These are phyloP conservation scores for Eulemur albifrons DNA, from an alignment of 2,797 vertebrate genomes.

Conservation along the genomic window DNA sequence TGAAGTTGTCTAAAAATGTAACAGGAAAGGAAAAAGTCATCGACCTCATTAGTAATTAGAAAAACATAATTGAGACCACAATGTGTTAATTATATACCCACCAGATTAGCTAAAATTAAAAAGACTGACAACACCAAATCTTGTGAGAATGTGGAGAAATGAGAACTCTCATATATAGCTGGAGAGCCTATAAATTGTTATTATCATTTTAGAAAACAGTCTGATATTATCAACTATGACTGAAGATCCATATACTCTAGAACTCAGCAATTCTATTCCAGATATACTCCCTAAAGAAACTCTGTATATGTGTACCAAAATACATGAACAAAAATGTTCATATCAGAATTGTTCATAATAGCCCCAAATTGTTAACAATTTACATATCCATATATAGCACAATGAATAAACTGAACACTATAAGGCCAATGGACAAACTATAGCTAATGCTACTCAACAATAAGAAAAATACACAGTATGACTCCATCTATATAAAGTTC, in stretches of 20 bases:
- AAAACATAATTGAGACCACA: constrained; percentile 17
- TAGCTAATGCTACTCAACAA: not conserved
- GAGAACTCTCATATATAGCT: not conserved
- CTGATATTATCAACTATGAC: not conserved
- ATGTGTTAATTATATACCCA: not conserved
- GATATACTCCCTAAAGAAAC: not conserved
- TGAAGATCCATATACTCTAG: not conserved
- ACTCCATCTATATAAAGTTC: constrained; percentile 1
- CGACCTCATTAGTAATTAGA: not conserved
- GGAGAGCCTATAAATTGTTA: not conserved
- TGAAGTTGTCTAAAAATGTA: not conserved
- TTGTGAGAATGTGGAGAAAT: not conserved
- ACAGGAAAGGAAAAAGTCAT: not conserved
- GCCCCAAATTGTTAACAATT: not conserved
- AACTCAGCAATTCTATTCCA: constrained; percentile 13
- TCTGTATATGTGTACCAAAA: not conserved
- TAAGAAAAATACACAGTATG: not conserved
- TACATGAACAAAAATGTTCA: constrained; percentile 20
- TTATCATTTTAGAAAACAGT: not conserved
- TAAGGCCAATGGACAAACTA: constrained; percentile 2
- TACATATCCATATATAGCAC: not conserved
- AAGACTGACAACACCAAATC: not conserved
- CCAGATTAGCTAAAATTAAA: not conserved
- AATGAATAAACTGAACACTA: not conserved
- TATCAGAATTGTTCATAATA: not conserved